Conservation (phyloP, 37 sponge, comb jelly and placozoan genomes). For the Ianthella basta region DNA sequence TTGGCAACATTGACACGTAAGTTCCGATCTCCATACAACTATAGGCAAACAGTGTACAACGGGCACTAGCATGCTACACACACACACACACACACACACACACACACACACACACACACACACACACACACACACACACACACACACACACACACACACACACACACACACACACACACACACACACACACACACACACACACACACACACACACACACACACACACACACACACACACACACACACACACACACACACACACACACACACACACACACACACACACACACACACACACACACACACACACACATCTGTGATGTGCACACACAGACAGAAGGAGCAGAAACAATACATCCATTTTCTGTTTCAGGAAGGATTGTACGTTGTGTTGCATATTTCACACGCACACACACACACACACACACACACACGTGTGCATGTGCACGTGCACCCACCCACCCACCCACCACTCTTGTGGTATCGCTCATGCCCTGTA, state of each 20-base stretch:
- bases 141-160: slow-evolving; percentile 16
- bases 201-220: slow-evolving; percentile 19
- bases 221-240: slow-evolving; percentile 1
- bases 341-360: no score
- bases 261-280: slow-evolving; percentile 39
- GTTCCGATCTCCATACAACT: slow-evolving; percentile 64
- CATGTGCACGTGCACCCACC: no score
- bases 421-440: no score
- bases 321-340: background rate
- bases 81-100: background rate
- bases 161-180: slow-evolving; percentile 30
- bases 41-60: background rate
- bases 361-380: no score
- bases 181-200: slow-evolving; percentile 24
- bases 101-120: slow-evolving; percentile 26
- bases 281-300: slow-evolving; percentile 36
- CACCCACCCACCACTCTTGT: no score
- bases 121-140: slow-evolving; percentile 19
- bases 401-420: slow-evolving; percentile 12
- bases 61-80: background rate
- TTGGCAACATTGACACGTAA: slow-evolving; percentile 69
- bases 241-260: slow-evolving; percentile 20
- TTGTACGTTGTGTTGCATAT: no score
- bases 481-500: background rate
- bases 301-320: slow-evolving; percentile 18